Evolutionary conservation across 2,888 invertebrate species (phyloP), one percentile per base, ranked within the genome.

Genomic region (Seira sanloemensis): DNA sequence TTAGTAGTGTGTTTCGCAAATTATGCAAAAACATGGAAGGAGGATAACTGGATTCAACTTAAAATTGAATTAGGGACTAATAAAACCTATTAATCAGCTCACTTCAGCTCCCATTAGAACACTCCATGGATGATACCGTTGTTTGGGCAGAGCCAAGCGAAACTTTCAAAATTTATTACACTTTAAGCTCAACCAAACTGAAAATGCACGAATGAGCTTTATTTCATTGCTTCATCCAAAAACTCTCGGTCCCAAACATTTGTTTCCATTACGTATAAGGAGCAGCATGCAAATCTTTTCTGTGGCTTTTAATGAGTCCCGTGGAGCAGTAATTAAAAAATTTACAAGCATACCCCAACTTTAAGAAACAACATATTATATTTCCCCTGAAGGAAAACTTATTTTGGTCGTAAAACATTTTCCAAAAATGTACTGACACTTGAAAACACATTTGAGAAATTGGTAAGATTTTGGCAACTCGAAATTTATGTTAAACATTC

Each of bases 261-360:
- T n/a, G 50, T 50, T 18, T 16, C 50, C 16, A 50, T 50, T 50
- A 50, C 16, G 12, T n/a, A 7, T 7, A 50, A 2, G 50, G 5
- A 50, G 16, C 5, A 50, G n/a, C 50, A 50, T 50, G 50, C 50
- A 50, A 50, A 50, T 74, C 74, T 71, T n/a, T 74, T 72, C 68
- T 74, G 81, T 74, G 75, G 81, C 58, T 81, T 67, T 72, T 81
- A 81, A 81, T 75, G 81, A 81, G 37, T 75, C 68, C 68, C 23
- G 24, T 46, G 76, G 75, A 75, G 65, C 71, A 81, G 76, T 81
- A 81, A 81, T 81, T 81, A 81, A 81, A 81, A 50, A 81, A 81
- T 71, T 76, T 81, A 81, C 81, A 67, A 66, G 71, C 76, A 23
- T 72, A n/a, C n/a, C n/a, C n/a, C n/a, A n/a, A n/a, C n/a, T n/a